Conservation (phyloP, 2,113 vertebrate species). For the Archilochus colubris region DNA sequence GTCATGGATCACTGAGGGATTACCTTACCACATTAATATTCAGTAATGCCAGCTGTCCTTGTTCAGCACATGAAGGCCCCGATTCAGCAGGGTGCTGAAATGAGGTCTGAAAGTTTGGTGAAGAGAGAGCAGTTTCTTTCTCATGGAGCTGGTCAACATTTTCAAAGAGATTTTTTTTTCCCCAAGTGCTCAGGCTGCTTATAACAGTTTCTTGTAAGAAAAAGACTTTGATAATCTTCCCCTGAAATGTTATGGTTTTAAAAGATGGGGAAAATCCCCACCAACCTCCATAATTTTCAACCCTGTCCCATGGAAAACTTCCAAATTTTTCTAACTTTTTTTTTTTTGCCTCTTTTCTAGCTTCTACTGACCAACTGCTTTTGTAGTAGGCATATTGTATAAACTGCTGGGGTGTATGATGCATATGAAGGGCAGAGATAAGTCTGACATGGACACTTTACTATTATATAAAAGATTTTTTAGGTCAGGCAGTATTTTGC, state of each 20-base stretch:
- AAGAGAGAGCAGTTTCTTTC: background rate
- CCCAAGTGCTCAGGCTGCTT: background rate
- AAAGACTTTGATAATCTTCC: background rate
- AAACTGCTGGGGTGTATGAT: background rate
- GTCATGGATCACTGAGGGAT: conserved; percentile 30
- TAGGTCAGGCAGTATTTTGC: background rate
- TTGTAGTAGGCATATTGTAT: background rate
- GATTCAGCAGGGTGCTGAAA: background rate
- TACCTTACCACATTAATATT: conserved; percentile 62
- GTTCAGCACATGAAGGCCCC: background rate
- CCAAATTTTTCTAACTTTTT: background rate
- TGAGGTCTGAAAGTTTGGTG: background rate
- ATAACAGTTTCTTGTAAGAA: background rate
- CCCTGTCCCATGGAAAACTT: background rate
- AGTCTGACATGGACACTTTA: background rate
- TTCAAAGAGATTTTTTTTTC: background rate
- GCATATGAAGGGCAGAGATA: background rate
- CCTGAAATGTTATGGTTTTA: background rate
- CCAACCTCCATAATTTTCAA: background rate
- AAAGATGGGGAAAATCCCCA: background rate
- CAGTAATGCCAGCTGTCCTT: conserved; percentile 25
- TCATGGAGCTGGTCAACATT: background rate
- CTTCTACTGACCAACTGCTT: background rate
- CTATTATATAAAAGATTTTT: background rate
- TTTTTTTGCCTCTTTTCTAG: background rate